Evolutionary conservation across 2,888 invertebrate species (phyloP), one percentile per base, ranked within the genome.

Genomic region (Sclerodermus sp.): DNA sequence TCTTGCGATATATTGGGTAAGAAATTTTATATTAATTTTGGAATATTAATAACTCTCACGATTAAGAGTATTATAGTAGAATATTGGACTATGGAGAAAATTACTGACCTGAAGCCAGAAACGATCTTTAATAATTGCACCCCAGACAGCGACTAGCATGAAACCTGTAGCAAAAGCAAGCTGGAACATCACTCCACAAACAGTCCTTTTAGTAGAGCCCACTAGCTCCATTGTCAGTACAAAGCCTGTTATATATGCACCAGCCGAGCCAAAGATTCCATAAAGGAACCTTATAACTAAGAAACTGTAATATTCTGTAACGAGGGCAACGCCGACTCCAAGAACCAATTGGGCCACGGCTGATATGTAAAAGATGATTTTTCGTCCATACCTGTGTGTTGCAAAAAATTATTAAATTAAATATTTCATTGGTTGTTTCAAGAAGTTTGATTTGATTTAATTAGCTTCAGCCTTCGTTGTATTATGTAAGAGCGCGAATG

Each of bases 131-230:
- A 93, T 87, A 0, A 91, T 57, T 1, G 87, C 87, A 3, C 90
- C 92, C 91, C 93, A 93, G 0, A 85, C 87, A 0, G 91, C 91
- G 0, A 92, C 91, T 45, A 91, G 74, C 85, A 92, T 90, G 40
- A 92, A 87, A 2, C 93, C 93, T 1, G 81, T 77, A 1, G 92
- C 91, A 74, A 93, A 93, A 0, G 86, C 85, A 3, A 85, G 86
- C 79, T 92, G 88, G 71, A 90, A 91, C 44, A 89, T 83, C 15
- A 92, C 85, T 6, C 93, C 93, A 68, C 91, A 91, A 0, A 85
- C 81, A 0, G 92, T 92, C 51, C 93, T 82, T 68, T 88, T 90
- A 55, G 85, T 87, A 1, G 91, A 79, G 1, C 93, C 93, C 0
- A 93, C 90, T 46, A 92, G 73, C 74, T 93, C 93, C 92, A 92